These are phyloP conservation scores for Tapirus terrestris DNA, from an alignment of 2,113 vertebrate species.

Conservation along the genomic window DNA sequence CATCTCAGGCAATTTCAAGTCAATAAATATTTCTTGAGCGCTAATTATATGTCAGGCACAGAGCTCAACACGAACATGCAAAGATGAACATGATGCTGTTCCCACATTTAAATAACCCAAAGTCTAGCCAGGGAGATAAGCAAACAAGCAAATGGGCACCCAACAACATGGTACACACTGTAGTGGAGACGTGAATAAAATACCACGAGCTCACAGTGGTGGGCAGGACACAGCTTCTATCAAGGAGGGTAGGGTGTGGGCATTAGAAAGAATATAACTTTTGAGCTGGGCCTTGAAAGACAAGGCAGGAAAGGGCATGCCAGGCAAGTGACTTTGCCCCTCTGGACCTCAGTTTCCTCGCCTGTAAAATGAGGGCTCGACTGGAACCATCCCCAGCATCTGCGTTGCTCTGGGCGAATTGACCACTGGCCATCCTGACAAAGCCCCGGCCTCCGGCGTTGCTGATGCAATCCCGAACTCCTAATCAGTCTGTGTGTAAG, in stretches of 20 bases:
- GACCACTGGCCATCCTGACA: background rate
- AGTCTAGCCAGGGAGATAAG: background rate
- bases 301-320: background rate
- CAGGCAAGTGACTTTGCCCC: background rate
- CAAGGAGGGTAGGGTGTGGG: background rate
- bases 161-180: background rate
- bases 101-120: background rate
- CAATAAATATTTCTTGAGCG: background rate
- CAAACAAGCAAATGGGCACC: background rate
- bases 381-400: background rate
- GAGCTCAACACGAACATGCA: background rate
- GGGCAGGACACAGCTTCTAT: background rate
- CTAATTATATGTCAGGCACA: background rate
- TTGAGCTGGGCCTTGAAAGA: background rate
- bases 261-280: background rate
- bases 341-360: background rate
- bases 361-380: background rate
- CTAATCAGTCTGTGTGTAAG: background rate
- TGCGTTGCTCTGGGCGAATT: background rate
- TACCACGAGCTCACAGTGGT: background rate
- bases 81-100: background rate
- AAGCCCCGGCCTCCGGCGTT: background rate
- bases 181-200: background rate
- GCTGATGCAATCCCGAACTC: background rate
- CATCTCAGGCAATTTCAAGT: background rate